phyloP scores from a whole-genome alignment of 2,888 invertebrate genomes.

The Lacanobia oleracea region DNA sequence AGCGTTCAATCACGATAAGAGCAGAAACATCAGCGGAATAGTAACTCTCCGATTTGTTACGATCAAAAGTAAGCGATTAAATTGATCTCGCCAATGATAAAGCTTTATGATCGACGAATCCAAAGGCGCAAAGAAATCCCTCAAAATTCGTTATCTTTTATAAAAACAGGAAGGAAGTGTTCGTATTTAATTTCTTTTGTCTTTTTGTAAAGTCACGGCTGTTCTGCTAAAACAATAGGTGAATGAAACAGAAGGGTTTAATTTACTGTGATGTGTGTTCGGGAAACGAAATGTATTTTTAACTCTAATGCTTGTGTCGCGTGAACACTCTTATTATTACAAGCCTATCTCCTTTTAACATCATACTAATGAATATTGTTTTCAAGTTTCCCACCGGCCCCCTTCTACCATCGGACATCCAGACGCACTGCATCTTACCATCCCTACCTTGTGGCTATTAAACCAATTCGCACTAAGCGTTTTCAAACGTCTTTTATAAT shows the following conservation, averaged over 20 bases:
- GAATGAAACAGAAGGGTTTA: slow-evolving; percentile 48
- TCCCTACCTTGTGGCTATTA: too few relatives aligned
- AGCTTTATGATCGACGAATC: slow-evolving; percentile 21
- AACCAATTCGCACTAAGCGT: too few relatives aligned
- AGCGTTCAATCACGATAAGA: slow-evolving; percentile 53
- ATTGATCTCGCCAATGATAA: slow-evolving; percentile 32
- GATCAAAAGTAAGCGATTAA: slow-evolving; percentile 46
- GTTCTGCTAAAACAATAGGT: slow-evolving; percentile 21
- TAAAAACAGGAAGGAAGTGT: slow-evolving; percentile 24
- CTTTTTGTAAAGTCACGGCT: slow-evolving; percentile 31
- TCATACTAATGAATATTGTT: slow-evolving; percentile 38
- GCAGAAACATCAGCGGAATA: slow-evolving; percentile 55
- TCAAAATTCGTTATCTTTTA: slow-evolving; percentile 10
- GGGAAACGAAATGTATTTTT: slow-evolving; percentile 29
- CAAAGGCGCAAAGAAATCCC: slow-evolving; percentile 24
- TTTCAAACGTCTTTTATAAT: too few relatives aligned
- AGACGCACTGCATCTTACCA: too few relatives aligned
- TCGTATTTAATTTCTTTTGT: slow-evolving; percentile 42
- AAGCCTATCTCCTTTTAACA: slow-evolving; percentile 16
- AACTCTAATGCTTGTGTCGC: slow-evolving; percentile 25
- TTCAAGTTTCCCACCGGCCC: too few relatives aligned
- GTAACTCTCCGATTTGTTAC: slow-evolving; percentile 46
- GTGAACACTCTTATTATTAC: slow-evolving; percentile 24
- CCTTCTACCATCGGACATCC: too few relatives aligned
- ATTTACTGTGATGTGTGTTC: slow-evolving; percentile 32